Conservation (phyloP, 2,797 vertebrate genomes). For the Apogon hyalosoma region DNA sequence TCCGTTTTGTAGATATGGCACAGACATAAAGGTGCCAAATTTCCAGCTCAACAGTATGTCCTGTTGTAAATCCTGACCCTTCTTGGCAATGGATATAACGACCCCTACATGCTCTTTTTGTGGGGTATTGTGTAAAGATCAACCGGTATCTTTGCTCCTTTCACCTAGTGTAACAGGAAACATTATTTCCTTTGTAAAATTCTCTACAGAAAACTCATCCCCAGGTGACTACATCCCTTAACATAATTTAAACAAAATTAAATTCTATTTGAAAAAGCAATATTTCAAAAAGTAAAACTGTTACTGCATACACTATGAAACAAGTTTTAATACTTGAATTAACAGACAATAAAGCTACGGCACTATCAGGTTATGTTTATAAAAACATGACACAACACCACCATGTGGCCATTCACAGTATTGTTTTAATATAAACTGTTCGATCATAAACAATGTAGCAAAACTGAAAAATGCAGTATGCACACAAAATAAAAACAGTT, state of each 20-base stretch:
- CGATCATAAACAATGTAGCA: conserved; percentile 20
- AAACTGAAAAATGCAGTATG: conserved; percentile 24
- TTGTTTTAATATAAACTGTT: conserved; percentile 54
- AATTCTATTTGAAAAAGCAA: too few species aligned
- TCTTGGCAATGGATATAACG: conserved; percentile 32
- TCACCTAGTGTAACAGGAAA: conserved; percentile 60
- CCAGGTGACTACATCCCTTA: neutral
- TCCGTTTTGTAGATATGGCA: conserved; percentile 20
- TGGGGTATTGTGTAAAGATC: conserved; percentile 30
- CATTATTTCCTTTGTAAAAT: conserved; percentile 50
- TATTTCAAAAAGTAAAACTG: too few species aligned
- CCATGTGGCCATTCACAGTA: conserved; percentile 64
- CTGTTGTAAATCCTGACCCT: conserved; percentile 57
- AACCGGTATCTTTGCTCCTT: conserved; percentile 25
- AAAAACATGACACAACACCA: conserved; percentile 67
- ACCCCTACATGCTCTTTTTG: conserved; percentile 27
- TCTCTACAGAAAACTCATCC: conserved; percentile 7
- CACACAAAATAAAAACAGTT: conserved; percentile 24
- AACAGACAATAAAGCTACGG: neutral
- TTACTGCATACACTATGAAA: too few species aligned
- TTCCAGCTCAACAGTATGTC: conserved; percentile 54
- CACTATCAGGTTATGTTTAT: too few species aligned
- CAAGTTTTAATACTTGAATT: neutral
- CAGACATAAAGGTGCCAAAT: conserved; percentile 15
- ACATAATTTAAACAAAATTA: too few species aligned